Evolutionary conservation across 2,797 vertebrate genomes (phyloP), one percentile per base, ranked within the genome.

Genomic region (Rhinatrema bivittatum): DNA sequence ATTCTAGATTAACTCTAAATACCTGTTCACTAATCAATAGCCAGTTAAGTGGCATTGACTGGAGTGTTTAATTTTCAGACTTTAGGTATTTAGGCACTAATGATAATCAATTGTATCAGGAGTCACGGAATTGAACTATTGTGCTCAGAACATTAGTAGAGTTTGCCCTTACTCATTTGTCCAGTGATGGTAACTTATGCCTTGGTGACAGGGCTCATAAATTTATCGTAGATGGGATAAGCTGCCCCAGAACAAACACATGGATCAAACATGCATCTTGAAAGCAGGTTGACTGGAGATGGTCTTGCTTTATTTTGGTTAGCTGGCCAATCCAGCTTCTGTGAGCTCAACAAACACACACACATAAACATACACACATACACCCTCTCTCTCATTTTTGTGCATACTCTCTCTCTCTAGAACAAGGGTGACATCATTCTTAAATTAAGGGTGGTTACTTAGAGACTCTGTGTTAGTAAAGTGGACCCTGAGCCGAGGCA

Each of bases 301-400:
- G 32, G 39, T 42, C 33, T 49, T 46, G 42, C 46, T 42, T 49
- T 50, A 50, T 42, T 50, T 50, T 39, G 46, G 49, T 46, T 42
- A 50, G 39, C 42, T 42, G 36, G 34, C 28, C 50, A 50, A 50
- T 50, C 34, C 42, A 46, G 39, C 50, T 50, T 33, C 39, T 42
- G 46, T 50, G 46, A 50, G 50, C 50, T 50, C 50, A 42, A 42
- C 46, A 37, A n/a, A n/a, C n/a, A n/a, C n/a, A n/a, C n/a, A n/a
- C n/a, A n/a, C n/a, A n/a, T n/a, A n/a, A n/a, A n/a, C n/a, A n/a
- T n/a, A n/a, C n/a, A n/a, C n/a, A n/a, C n/a, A n/a, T n/a, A n/a
- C n/a, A n/a, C n/a, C n/a, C n/a, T n/a, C n/a, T n/a, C n/a, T n/a
- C n/a, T n/a, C n/a, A n/a, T n/a, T n/a, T n/a, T n/a, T n/a, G n/a